These are phyloP conservation scores for Tapirus indicus DNA, from an alignment of 2,797 vertebrate species.

Conservation along the genomic window DNA sequence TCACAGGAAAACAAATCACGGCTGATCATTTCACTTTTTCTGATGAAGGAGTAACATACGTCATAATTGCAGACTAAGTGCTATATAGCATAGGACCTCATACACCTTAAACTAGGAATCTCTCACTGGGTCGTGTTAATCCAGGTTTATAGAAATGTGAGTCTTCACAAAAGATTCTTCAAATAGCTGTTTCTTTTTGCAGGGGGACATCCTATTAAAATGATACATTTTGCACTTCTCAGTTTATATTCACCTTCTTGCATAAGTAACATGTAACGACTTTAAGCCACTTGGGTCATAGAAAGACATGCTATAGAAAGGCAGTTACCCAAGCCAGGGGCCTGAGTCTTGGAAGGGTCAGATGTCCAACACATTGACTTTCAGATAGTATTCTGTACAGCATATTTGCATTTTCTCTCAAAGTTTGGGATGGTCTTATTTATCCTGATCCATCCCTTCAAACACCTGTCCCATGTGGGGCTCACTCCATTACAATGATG, in stretches of 20 bases:
- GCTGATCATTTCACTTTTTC: slow-evolving; percentile 42
- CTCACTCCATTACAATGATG: neutral
- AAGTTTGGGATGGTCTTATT: neutral
- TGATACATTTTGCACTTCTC: neutral
- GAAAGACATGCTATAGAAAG: neutral
- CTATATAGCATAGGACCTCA: neutral
- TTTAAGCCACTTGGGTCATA: neutral
- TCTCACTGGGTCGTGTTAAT: neutral
- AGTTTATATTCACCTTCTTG: slow-evolving; percentile 7
- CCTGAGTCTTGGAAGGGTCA: neutral
- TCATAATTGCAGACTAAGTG: neutral
- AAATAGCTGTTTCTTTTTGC: neutral
- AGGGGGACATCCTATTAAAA: slow-evolving; percentile 25
- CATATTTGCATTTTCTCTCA: neutral
- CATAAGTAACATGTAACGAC: neutral
- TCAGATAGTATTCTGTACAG: neutral
- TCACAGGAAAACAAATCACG: slow-evolving; percentile 57
- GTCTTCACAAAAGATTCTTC: neutral
- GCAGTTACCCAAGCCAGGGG: neutral
- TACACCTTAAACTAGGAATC: neutral
- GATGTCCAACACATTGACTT: neutral
- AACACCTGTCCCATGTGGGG: neutral
- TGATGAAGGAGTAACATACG: neutral
- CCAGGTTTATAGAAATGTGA: slow-evolving; percentile 28
- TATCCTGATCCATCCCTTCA: neutral